Percentiles rank a stretch among this genome's conserved stretches.
These are phyloP conservation scores for Phrynocephalus guinanensis DNA, from an alignment of 2,797 vertebrate genomes.

Conservation along the genomic window DNA sequence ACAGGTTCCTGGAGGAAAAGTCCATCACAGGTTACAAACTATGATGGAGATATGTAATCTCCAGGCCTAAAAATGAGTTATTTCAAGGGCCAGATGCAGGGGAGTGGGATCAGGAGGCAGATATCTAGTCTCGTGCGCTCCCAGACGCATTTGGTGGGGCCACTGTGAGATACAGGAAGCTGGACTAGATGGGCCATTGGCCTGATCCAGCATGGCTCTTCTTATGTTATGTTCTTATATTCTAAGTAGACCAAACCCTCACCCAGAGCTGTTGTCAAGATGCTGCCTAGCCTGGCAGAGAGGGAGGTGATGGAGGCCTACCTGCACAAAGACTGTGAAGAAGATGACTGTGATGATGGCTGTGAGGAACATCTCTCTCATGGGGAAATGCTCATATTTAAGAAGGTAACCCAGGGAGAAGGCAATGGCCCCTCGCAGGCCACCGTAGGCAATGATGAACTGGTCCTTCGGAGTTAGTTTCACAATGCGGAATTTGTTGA, in stretches of 20 bases:
- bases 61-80: too few relatives aligned
- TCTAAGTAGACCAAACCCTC: neutral
- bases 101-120: too few relatives aligned
- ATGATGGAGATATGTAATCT: too few relatives aligned
- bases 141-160: too few relatives aligned
- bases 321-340: constrained; percentile 99
- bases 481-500: constrained; percentile 98
- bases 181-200: too few relatives aligned
- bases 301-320: constrained; percentile 53
- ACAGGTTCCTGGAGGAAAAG: too few relatives aligned
- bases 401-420: constrained; percentile 95
- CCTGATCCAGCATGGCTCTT: too few relatives aligned
- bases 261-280: neutral
- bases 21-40: too few relatives aligned
- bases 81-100: too few relatives aligned
- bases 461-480: constrained; percentile 98
- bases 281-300: neutral
- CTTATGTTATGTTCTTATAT: too few relatives aligned
- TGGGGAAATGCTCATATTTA: constrained; percentile 77
- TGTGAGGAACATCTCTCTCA: constrained; percentile 93
- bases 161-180: too few relatives aligned
- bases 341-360: constrained; percentile 99
- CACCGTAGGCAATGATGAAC: constrained; percentile 97
- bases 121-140: too few relatives aligned
- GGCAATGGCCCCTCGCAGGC: constrained; percentile 96